Evolutionary conservation across 2,797 vertebrate species (phyloP), one percentile per base, ranked within the genome.

Genomic region (Falco columbarius): DNA sequence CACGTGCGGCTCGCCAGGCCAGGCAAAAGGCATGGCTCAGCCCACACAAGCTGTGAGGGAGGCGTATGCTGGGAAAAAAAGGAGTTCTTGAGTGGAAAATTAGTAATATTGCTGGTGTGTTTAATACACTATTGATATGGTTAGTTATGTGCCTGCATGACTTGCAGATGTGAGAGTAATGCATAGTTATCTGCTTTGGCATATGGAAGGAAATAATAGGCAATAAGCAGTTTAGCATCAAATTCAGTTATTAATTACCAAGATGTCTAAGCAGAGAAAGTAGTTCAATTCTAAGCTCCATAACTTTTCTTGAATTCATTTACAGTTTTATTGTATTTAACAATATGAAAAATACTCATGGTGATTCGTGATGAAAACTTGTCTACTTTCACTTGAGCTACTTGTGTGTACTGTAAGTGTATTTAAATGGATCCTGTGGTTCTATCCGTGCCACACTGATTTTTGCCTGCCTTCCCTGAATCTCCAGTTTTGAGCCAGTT

Each of bases 201-300:
- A 42, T 47, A n/a, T 61, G 56, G 52, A 91, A 87, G 65, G 65
- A 81, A 86, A 86, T 79, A 86, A 59, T 32, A 68, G 30, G 22
- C 70, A 86, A 62, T 75, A 75, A 93, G 58, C 40, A 91, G 32
- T 92, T 93, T 55, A 81, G 27, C 44, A 66, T 80, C 52, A 77
- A 81, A 83, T 81, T 86, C 65, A 86, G 44, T 70, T 92, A 52
- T 90, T 94, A 81, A 76, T 90, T 95, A 59, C 19, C 10, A 59
- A 70, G 47, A 46, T 76, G 32, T 47, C 38, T 81, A 79, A 86
- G 40, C 46, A 79, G 46, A 84, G 32, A 95, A 79, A 67, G 55
- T 8, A 54, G 36, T 79, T 86, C 32, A 62, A 3, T 81, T 81
- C 51, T 62, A 47, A 86, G 15, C 82, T 65, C 1, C 0, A 19